These are phyloP conservation scores for Thymallus thymallus DNA, from an alignment of 2,113 vertebrate species.

Conservation along the genomic window DNA sequence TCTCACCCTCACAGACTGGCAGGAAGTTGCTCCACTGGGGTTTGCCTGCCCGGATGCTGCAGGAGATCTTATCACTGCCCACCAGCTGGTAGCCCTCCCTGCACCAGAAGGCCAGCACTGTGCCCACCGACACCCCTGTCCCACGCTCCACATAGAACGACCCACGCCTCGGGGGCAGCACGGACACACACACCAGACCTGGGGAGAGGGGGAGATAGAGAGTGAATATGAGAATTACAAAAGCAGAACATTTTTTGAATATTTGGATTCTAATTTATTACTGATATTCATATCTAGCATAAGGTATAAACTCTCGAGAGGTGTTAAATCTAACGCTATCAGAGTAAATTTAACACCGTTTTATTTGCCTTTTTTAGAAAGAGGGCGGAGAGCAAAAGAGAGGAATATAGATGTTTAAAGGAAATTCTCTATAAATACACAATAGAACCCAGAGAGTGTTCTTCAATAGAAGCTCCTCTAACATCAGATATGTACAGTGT, in stretches of 20 bases:
- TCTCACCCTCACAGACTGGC: constrained; percentile 72
- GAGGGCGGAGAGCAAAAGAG: neutral
- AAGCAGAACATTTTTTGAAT: neutral
- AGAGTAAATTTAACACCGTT: too few relatives aligned
- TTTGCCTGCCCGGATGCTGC: constrained; percentile 52
- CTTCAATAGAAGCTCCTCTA: too few relatives aligned
- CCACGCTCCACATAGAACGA: constrained; percentile 73
- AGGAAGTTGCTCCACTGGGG: constrained; percentile 73
- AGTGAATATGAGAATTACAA: neutral
- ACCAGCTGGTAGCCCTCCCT: constrained; percentile 78
- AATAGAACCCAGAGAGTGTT: too few relatives aligned
- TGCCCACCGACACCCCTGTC: constrained; percentile 63
- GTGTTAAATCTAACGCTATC: too few relatives aligned
- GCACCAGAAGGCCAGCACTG: constrained; percentile 74
- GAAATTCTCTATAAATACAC: too few relatives aligned
- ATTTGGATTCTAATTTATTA: neutral
- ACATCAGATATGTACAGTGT: too few relatives aligned
- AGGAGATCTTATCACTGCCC: constrained; percentile 70
- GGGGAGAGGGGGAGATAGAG: neutral
- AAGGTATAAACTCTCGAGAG: too few relatives aligned
- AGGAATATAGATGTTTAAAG: neutral
- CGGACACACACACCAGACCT: constrained; percentile 63
- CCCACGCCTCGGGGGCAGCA: constrained; percentile 68
- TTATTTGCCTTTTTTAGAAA: neutral
- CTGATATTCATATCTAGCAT: too few relatives aligned